A percentile compares a stretch with the other conserved stretches of the same genome.
These are phyloP conservation scores for Antedon mediterranea DNA, from an alignment of 53 echinoderm and acorn worm species.

Conservation along the genomic window DNA sequence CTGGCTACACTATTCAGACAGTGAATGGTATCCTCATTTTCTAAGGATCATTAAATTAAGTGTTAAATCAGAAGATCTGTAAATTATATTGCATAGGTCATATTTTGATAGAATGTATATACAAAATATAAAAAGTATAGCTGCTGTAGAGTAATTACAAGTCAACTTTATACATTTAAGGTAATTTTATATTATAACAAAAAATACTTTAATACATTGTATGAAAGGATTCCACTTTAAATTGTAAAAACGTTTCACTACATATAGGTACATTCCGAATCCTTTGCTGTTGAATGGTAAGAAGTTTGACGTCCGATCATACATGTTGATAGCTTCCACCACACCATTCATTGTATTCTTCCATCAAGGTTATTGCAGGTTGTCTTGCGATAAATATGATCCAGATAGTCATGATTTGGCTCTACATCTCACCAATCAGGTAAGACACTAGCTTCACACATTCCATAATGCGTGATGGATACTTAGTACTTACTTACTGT, in stretches of 20 bases:
- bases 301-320: conserved; percentile 98
- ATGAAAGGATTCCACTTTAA: not conserved
- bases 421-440: conserved; percentile 96
- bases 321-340: conserved; percentile 90
- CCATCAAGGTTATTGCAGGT: conserved; percentile 72
- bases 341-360: conserved; percentile 74
- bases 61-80: too few relatives aligned
- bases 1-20: too few relatives aligned
- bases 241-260: not conserved
- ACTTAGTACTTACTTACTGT: too few relatives aligned
- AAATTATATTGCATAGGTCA: too few relatives aligned
- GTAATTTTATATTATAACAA: too few relatives aligned
- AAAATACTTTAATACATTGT: not conserved
- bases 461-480: too few relatives aligned
- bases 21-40: too few relatives aligned
- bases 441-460: conserved; percentile 4
- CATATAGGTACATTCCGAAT: conserved; percentile 72
- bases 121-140: too few relatives aligned
- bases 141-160: too few relatives aligned
- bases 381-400: conserved; percentile 86
- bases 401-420: conserved; percentile 60
- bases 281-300: conserved; percentile 71
- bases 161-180: too few relatives aligned
- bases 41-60: too few relatives aligned
- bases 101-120: too few relatives aligned